A percentile compares a stretch with the other conserved stretches of the same genome.
Evolutionary conservation across 2,113 vertebrate species (phyloP).

Genomic region (Chauna torquata): DNA sequence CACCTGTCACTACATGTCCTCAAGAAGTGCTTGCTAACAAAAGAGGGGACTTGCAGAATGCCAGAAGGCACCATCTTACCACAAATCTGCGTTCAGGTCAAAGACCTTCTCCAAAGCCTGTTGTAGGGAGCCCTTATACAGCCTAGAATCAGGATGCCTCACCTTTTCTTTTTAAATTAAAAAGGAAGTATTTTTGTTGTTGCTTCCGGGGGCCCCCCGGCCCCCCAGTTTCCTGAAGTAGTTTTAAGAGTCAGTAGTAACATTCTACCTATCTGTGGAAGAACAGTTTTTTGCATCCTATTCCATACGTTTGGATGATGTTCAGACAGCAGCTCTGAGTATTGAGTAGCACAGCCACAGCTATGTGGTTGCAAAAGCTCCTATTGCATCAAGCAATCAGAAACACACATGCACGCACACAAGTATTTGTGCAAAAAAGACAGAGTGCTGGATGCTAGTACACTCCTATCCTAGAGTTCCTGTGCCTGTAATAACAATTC

Average conservation of each 20-base stretch:
- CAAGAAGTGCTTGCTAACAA: background rate
- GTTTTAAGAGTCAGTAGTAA: background rate
- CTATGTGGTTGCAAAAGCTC: background rate
- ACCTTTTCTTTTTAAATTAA: background rate
- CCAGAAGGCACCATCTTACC: background rate
- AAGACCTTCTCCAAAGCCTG: background rate
- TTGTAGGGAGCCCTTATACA: background rate
- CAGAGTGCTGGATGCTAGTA: background rate
- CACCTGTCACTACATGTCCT: background rate
- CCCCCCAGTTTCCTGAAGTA: background rate
- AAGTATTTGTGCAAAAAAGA: background rate
- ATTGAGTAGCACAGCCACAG: background rate
- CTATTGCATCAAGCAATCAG: background rate
- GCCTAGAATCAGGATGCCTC: background rate
- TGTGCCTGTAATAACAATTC: background rate
- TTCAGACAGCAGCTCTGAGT: background rate
- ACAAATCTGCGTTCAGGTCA: background rate
- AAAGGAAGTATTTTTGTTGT: background rate
- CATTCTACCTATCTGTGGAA: background rate
- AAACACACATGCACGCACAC: background rate
- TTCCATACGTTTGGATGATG: background rate
- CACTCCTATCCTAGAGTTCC: background rate
- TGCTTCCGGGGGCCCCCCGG: no score
- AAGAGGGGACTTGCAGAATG: background rate
- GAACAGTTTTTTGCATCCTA: background rate